Percentiles rank a stretch among this genome's conserved stretches.
Evolutionary conservation across 1,140 invertebrate species (phyloP).

Genomic region (Dryas iulia): DNA sequence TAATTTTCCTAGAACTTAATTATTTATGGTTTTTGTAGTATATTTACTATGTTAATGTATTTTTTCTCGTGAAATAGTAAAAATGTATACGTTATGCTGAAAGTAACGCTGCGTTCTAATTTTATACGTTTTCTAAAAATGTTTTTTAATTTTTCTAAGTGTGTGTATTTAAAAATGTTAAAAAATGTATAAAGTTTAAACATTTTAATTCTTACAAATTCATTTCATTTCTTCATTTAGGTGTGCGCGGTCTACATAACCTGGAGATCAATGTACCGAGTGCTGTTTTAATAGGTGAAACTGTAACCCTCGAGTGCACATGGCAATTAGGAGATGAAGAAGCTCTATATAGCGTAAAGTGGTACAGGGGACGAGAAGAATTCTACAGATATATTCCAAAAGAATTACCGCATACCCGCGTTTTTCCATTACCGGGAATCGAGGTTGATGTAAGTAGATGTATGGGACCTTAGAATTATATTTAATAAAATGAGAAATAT

Average conservation of each 20-base stretch:
- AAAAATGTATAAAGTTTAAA: no score
- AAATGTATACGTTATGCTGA: no score
- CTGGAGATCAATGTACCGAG: conserved; percentile 84
- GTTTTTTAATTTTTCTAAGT: no score
- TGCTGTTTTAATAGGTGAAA: conserved; percentile 84
- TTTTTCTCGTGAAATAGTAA: no score
- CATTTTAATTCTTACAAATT: background rate
- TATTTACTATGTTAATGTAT: background rate
- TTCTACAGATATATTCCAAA: conserved; percentile 89
- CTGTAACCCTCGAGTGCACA: conserved; percentile 84
- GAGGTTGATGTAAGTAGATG: conserved; percentile 88
- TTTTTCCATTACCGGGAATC: conserved; percentile 84
- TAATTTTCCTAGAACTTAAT: background rate
- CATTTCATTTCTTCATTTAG: conserved; percentile 63
- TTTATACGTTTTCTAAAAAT: no score
- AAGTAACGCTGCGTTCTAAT: no score
- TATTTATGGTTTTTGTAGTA: background rate
- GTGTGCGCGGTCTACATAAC: conserved; percentile 83
- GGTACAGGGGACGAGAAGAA: conserved; percentile 87
- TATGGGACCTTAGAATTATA: background rate
- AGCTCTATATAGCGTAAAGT: conserved; percentile 88
- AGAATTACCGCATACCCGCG: conserved; percentile 83
- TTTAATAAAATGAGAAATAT: no score
- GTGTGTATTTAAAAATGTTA: no score
- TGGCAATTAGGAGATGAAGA: conserved; percentile 86